phyloP scores from a whole-genome alignment of 2,888 invertebrate species.

The Therioaphis trifolii region DNA sequence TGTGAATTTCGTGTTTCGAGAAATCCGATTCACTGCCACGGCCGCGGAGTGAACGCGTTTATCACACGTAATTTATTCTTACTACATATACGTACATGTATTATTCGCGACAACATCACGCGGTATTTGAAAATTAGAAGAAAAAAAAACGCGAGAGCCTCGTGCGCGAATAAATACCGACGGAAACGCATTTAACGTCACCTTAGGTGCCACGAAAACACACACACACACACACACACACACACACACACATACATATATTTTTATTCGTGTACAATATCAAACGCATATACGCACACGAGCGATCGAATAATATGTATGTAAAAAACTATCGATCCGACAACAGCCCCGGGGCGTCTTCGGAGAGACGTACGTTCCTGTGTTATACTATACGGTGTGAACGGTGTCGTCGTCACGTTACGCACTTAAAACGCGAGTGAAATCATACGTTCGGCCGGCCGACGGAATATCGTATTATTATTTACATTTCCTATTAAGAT shows the following conservation, averaged over 20 bases:
- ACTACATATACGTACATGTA: too few relatives aligned
- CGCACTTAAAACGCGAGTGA: too few relatives aligned
- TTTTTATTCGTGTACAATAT: background rate
- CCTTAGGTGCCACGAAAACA: too few relatives aligned
- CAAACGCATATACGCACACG: background rate
- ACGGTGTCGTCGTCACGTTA: background rate
- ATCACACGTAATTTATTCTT: too few relatives aligned
- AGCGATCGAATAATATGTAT: background rate
- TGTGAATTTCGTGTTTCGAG: constrained; percentile 16
- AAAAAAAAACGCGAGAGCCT: too few relatives aligned
- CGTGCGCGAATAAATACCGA: background rate
- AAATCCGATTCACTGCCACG: background rate
- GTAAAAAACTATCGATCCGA: background rate
- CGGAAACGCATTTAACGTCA: background rate
- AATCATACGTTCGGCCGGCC: background rate
- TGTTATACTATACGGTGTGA: background rate
- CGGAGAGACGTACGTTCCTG: background rate
- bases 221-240: background rate
- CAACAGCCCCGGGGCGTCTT: background rate
- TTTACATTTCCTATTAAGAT: constrained; percentile 8
- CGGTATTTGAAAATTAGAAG: background rate
- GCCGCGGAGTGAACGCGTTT: too few relatives aligned
- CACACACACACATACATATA: background rate
- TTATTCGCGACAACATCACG: background rate
- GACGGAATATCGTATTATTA: background rate